phyloP scores from a whole-genome alignment of 2,888 invertebrate genomes.

The Azorinus chamasolen region DNA sequence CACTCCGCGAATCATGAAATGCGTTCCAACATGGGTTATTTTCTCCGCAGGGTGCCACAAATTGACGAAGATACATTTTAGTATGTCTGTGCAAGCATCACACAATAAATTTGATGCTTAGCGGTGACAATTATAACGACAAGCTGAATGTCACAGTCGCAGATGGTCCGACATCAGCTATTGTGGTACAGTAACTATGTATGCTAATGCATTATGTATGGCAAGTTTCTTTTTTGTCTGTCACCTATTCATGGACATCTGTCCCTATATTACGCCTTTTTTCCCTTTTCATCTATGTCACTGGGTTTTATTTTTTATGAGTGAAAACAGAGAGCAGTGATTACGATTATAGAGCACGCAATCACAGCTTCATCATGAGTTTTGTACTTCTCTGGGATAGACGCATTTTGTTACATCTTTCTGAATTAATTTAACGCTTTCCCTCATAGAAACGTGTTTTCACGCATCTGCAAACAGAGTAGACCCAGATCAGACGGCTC shows the following conservation, averaged over 20 bases:
- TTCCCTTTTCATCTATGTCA: constrained; percentile 17
- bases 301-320: constrained; percentile 11
- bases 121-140: constrained; percentile 17
- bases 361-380: too few species aligned
- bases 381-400: too few species aligned
- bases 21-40: constrained; percentile 47
- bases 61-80: constrained; percentile 39
- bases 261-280: constrained; percentile 56
- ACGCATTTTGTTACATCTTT: too few species aligned
- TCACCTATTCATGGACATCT: constrained; percentile 53
- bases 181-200: constrained; percentile 45
- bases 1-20: constrained; percentile 24
- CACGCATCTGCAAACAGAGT: too few species aligned
- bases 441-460: too few species aligned
- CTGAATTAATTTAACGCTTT: too few species aligned
- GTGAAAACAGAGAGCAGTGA: too few species aligned
- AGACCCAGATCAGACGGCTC: too few species aligned
- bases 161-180: constrained; percentile 31
- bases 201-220: constrained; percentile 59
- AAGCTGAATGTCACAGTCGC: constrained; percentile 39
- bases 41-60: constrained; percentile 52
- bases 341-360: too few species aligned
- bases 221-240: constrained; percentile 31
- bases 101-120: constrained; percentile 21
- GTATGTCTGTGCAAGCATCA: constrained; percentile 36